A percentile compares a stretch with the other conserved stretches of the same genome.
phyloP scores from a whole-genome alignment of 2,113 vertebrate species.

The Onychostoma macrolepis region DNA sequence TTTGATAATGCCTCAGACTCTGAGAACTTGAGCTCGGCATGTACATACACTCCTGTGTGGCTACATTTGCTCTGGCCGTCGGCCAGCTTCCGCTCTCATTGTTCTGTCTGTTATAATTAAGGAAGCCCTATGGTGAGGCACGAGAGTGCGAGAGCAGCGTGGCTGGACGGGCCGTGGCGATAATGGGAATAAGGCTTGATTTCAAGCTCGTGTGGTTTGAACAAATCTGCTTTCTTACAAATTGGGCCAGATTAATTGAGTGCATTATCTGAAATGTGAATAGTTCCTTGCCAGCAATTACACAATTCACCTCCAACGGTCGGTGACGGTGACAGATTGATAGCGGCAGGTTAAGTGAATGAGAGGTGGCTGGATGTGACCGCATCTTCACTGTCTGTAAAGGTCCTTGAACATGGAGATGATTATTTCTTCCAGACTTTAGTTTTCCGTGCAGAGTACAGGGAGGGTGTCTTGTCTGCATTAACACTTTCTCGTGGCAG shows the following conservation, averaged over 20 bases:
- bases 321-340: constrained; percentile 60
- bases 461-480: neutral
- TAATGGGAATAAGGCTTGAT: constrained; percentile 57
- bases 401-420: neutral
- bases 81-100: constrained; percentile 51
- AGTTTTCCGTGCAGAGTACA: neutral
- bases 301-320: constrained; percentile 55
- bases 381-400: constrained; percentile 25
- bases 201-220: constrained; percentile 60
- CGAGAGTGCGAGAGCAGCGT: neutral
- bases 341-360: constrained; percentile 66
- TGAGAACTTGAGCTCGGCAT: neutral
- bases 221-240: constrained; percentile 51
- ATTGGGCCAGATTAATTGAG: constrained; percentile 66
- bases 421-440: neutral
- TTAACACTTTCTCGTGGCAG: constrained; percentile 26
- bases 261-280: constrained; percentile 62
- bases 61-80: constrained; percentile 40
- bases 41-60: constrained; percentile 9
- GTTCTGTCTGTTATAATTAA: constrained; percentile 70
- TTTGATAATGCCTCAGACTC: neutral
- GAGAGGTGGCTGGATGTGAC: neutral
- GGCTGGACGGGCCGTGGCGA: constrained; percentile 15
- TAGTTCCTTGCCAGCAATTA: constrained; percentile 58
- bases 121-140: constrained; percentile 63